Conservation (phyloP, 2,888 invertebrate genomes). For the Nymphalis c-album region DNA sequence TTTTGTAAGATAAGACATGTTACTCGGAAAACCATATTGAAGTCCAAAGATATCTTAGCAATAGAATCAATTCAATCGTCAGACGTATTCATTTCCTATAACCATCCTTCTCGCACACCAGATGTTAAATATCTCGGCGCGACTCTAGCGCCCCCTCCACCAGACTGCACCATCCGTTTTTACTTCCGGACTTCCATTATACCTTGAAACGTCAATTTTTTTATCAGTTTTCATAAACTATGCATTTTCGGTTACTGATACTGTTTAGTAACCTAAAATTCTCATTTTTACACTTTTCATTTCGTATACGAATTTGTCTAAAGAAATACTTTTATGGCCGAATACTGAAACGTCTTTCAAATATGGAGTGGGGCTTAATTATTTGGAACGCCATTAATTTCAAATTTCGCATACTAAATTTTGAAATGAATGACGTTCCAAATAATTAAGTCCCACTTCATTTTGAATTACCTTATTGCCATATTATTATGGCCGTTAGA, state of each 20-base stretch:
- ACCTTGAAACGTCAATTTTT: slow-evolving; percentile 20
- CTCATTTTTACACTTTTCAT: too few species aligned
- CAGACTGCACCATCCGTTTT: slow-evolving; percentile 72
- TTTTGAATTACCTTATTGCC: too few species aligned
- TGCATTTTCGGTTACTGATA: background rate
- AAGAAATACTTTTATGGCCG: too few species aligned
- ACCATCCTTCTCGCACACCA: slow-evolving; percentile 53
- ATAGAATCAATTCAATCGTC: slow-evolving; percentile 58
- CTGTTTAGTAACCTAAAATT: too few species aligned
- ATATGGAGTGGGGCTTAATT: too few species aligned
- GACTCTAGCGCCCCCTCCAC: slow-evolving; percentile 56
- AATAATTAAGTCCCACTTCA: too few species aligned
- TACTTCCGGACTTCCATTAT: slow-evolving; percentile 60
- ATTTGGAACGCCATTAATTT: too few species aligned
- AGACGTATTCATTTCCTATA: slow-evolving; percentile 67
- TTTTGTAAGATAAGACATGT: background rate
- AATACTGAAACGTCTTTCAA: too few species aligned
- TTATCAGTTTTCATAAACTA: background rate
- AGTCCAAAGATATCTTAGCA: slow-evolving; percentile 43
- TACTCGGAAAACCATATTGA: slow-evolving; percentile 24
- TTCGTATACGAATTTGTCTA: too few species aligned
- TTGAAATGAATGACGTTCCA: too few species aligned
- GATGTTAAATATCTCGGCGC: slow-evolving; percentile 63
- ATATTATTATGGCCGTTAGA: too few species aligned
- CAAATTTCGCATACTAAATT: too few species aligned